phyloP scores from a whole-genome alignment of 2,113 vertebrate genomes.

The Salvelinus fontinalis region DNA sequence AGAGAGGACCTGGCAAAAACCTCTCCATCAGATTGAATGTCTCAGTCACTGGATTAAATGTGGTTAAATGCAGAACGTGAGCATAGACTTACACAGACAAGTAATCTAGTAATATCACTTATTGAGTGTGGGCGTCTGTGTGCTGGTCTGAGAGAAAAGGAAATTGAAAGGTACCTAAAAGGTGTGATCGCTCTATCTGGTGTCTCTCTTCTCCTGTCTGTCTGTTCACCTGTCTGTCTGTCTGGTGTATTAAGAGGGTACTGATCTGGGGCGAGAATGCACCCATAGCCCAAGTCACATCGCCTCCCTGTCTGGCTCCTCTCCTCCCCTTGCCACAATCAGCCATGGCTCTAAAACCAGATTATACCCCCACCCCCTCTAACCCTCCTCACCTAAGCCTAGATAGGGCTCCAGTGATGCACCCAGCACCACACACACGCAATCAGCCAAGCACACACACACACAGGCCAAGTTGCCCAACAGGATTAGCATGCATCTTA shows the following conservation, averaged over 20 bases:
- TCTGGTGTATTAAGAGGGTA: not conserved
- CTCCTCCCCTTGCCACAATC: slow-evolving; percentile 25
- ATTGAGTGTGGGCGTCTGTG: not conserved
- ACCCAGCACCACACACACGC: not conserved
- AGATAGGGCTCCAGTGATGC: slow-evolving; percentile 5
- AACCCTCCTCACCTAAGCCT: slow-evolving; percentile 38
- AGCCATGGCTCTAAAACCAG: slow-evolving; percentile 33
- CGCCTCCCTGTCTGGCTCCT: slow-evolving; percentile 26
- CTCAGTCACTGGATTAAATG: not conserved
- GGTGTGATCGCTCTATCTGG: not conserved
- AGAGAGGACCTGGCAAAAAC: not conserved
- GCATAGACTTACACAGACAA: not conserved
- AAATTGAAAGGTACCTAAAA: not conserved
- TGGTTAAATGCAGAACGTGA: not conserved
- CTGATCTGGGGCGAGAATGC: slow-evolving; percentile 29
- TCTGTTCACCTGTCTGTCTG: not conserved
- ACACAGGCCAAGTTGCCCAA: slow-evolving; percentile 19
- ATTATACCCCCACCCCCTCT: slow-evolving; percentile 32
- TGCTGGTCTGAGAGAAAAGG: not conserved
- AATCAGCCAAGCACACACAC: slow-evolving; percentile 1
- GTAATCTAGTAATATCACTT: no score
- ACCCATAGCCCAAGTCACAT: slow-evolving; percentile 28
- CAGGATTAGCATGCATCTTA: slow-evolving; percentile 58
- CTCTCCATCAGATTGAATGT: not conserved
- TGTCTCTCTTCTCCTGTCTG: slow-evolving; percentile 9